A percentile compares a stretch with the other conserved stretches of the same genome.
Evolutionary conservation across 2,888 invertebrate genomes (phyloP).

Genomic region (Parnassius apollo): DNA sequence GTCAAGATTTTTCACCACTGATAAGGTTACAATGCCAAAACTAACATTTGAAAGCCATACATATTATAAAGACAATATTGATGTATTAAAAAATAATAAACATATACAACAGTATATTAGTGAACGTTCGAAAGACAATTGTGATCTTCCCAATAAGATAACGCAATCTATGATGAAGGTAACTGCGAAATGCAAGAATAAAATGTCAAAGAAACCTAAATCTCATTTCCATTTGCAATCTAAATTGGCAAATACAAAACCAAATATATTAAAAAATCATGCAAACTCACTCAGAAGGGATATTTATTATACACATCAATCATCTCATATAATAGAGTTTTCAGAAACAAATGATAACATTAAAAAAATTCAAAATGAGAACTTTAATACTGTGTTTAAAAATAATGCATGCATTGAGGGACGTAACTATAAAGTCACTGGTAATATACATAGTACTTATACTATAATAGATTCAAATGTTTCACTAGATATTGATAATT

Average conservation of each 20-base stretch:
- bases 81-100: constrained; percentile 22
- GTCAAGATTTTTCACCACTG: constrained; percentile 5
- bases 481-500: constrained; percentile 9
- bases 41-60: constrained; percentile 54
- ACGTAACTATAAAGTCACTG: constrained; percentile 29
- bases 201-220: constrained; percentile 24
- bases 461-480: constrained; percentile 22
- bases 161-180: constrained; percentile 12
- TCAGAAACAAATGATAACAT: constrained; percentile 8
- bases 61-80: constrained; percentile 31
- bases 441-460: constrained; percentile 22
- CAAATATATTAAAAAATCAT: not conserved
- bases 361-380: not conserved
- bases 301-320: constrained; percentile 29
- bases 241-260: constrained; percentile 3
- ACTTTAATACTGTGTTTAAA: not conserved
- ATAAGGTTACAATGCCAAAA: constrained; percentile 22
- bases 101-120: constrained; percentile 37
- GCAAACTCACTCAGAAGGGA: constrained; percentile 1
- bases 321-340: constrained; percentile 44
- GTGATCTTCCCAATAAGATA: constrained; percentile 30
- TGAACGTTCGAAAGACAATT: constrained; percentile 47
- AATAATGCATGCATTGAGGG: not conserved
- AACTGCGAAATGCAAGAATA: not conserved
- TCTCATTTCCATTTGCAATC: constrained; percentile 8